phyloP scores from a whole-genome alignment of 1,140 invertebrate species.

The Lordiphosa stackelbergi region DNA sequence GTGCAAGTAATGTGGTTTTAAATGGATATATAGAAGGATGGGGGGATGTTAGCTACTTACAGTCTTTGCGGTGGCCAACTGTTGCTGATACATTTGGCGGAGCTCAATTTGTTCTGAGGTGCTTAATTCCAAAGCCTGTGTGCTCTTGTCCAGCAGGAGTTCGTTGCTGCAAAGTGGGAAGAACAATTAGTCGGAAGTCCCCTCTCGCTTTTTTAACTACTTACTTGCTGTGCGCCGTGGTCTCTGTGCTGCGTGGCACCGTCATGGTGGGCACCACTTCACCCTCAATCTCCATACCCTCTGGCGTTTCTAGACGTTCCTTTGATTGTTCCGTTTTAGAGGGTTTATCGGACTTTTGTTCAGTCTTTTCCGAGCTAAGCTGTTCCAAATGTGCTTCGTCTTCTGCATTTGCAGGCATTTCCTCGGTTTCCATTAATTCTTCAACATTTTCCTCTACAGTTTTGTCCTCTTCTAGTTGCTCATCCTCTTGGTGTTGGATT shows the following conservation, averaged over 20 bases:
- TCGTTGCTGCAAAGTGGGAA: conserved; percentile 43
- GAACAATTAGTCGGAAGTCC: neutral
- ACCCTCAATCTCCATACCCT: conserved; percentile 85
- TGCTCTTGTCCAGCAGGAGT: conserved; percentile 58
- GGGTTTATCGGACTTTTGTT: conserved; percentile 78
- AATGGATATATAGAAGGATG: neutral
- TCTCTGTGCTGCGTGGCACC: conserved; percentile 84
- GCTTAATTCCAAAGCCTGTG: conserved; percentile 48
- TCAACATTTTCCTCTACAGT: conserved; percentile 79
- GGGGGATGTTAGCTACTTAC: conserved; percentile 29
- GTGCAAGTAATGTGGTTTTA: neutral
- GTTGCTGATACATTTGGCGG: conserved; percentile 64
- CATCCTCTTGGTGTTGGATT: conserved; percentile 80
- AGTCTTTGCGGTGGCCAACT: conserved; percentile 43
- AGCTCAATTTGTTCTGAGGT: conserved; percentile 60
- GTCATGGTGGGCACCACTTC: conserved; percentile 83
- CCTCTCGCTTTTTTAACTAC: conserved; percentile 7
- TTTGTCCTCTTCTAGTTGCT: conserved; percentile 80
- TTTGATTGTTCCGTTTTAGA: conserved; percentile 78
- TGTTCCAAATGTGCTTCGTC: conserved; percentile 78
- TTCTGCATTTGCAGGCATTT: conserved; percentile 45
- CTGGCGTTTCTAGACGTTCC: conserved; percentile 68
- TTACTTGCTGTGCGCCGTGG: conserved; percentile 81
- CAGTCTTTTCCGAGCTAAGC: conserved; percentile 79
- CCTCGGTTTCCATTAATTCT: conserved; percentile 61